Conservation (phyloP, 2,113 vertebrate genomes). For the Bos javanicus region DNA sequence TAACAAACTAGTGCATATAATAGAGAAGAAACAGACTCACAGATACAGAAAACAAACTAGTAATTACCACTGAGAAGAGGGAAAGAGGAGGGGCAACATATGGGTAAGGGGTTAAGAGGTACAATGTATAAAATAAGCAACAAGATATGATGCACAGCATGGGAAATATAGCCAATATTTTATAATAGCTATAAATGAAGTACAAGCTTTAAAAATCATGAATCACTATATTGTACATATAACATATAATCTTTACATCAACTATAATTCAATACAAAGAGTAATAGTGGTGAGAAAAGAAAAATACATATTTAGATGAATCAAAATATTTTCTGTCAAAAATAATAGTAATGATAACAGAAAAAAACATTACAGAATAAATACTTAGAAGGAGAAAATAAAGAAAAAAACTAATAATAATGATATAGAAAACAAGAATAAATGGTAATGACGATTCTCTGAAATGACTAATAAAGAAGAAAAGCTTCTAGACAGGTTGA, state of each 20-base stretch:
- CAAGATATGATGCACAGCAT: not conserved
- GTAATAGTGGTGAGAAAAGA: not conserved
- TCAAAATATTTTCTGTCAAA: not conserved
- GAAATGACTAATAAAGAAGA: not conserved
- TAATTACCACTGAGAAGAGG: not conserved
- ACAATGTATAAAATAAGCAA: not conserved
- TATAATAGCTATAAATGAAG: not conserved
- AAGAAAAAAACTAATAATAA: not conserved
- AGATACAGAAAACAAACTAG: not conserved
- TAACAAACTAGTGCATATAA: not conserved
- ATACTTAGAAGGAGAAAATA: not conserved
- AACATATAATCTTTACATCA: not conserved
- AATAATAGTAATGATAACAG: not conserved
- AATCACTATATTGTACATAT: not conserved
- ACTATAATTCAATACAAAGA: not conserved
- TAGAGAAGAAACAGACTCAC: not conserved
- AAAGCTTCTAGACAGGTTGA: not conserved
- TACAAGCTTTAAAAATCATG: not conserved
- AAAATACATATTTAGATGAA: not conserved
- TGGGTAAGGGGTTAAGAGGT: not conserved
- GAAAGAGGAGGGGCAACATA: not conserved
- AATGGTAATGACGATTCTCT: not conserved
- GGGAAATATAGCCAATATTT: not conserved
- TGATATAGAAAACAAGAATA: not conserved
- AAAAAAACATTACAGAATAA: not conserved